Percentiles rank a stretch among this genome's conserved stretches.
Conservation (phyloP, 1,140 invertebrate genomes). For the Dreissena polymorpha region DNA sequence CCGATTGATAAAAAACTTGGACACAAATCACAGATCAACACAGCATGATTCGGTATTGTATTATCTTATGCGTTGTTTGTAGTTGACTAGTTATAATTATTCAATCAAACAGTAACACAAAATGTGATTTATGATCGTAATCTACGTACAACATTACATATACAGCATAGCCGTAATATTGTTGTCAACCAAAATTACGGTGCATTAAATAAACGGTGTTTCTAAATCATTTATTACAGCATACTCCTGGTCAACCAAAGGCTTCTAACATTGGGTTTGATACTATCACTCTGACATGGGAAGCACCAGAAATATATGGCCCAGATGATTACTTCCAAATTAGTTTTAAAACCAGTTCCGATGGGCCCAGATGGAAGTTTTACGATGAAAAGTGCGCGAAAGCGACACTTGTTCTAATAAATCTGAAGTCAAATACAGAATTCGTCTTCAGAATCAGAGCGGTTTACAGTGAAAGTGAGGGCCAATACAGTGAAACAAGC, state of each 20-base stretch:
- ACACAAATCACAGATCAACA: no score
- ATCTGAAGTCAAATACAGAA: conserved; percentile 14
- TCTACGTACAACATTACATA: not conserved
- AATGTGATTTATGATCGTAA: not conserved
- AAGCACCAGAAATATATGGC: not conserved
- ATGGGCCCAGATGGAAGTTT: not conserved
- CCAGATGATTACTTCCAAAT: not conserved
- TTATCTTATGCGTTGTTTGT: not conserved
- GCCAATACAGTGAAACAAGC: conserved; percentile 4
- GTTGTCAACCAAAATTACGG: not conserved
- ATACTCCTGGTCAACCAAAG: conserved; percentile 9
- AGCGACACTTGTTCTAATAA: not conserved
- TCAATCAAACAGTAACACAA: not conserved
- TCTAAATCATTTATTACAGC: not conserved
- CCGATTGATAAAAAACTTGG: no score
- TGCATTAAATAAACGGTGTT: not conserved
- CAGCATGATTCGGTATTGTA: no score
- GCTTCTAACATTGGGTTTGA: not conserved
- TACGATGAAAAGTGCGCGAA: not conserved
- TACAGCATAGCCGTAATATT: not conserved
- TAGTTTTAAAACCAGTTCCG: not conserved
- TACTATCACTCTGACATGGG: conserved; percentile 14
- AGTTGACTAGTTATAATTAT: not conserved
- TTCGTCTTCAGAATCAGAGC: conserved; percentile 9
- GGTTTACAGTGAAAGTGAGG: not conserved